phyloP scores from a whole-genome alignment of 2,888 invertebrate genomes.

The Parnassius apollo region DNA sequence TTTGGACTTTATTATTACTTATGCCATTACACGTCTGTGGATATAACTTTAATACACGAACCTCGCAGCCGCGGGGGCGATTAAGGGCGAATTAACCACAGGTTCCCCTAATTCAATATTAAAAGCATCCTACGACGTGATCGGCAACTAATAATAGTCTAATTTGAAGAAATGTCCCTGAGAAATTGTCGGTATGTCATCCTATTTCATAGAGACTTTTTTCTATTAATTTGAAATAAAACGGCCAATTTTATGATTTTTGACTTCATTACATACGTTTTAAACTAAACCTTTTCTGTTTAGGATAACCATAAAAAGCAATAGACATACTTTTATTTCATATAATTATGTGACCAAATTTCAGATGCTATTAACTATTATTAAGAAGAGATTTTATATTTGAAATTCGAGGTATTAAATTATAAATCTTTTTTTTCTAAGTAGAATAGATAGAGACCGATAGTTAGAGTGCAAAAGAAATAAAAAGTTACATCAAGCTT shows the following conservation, averaged over 20 bases:
- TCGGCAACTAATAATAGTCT: constrained; percentile 79
- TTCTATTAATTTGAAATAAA: constrained; percentile 55
- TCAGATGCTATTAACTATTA: constrained; percentile 1
- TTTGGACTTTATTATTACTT: constrained; percentile 80
- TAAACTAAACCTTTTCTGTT: constrained; percentile 21
- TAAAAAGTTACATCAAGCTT: not conserved
- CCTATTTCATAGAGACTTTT: constrained; percentile 50
- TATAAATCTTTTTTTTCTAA: no score
- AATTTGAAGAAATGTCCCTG: constrained; percentile 79
- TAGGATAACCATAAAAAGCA: constrained; percentile 17
- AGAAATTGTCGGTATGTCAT: constrained; percentile 79
- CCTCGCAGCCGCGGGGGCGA: constrained; percentile 64
- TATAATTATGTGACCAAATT: constrained; percentile 18
- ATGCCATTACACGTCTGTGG: constrained; percentile 75
- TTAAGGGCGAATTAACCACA: constrained; percentile 77
- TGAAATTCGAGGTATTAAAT: no score
- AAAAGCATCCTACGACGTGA: constrained; percentile 79
- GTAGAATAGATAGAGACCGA: no score
- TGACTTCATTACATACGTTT: constrained; percentile 24
- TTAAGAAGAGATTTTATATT: not conserved
- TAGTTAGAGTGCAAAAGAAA: not conserved
- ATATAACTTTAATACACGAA: constrained; percentile 75
- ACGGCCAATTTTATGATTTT: constrained; percentile 55
- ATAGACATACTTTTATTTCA: constrained; percentile 11
- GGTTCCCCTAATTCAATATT: constrained; percentile 80